Conservation (phyloP, 2,888 invertebrate species). For the Noctua janthe region DNA sequence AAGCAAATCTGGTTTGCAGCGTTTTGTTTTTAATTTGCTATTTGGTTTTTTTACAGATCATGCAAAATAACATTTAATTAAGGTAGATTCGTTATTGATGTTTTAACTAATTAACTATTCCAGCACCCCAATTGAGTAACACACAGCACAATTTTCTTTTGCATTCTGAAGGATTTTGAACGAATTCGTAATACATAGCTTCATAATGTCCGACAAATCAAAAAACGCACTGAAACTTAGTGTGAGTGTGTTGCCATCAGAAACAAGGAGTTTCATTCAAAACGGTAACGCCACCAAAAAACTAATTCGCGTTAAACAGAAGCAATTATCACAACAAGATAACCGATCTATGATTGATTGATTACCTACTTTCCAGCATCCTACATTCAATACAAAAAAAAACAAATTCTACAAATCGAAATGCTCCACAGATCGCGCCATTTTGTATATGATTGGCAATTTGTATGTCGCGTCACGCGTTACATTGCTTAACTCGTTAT, state of each 20-base stretch:
- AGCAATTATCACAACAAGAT: neutral
- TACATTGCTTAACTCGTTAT: constrained; percentile 65
- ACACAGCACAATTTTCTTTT: neutral
- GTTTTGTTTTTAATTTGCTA: neutral
- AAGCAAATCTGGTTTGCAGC: neutral
- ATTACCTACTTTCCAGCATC: constrained; percentile 3
- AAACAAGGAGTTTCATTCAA: neutral
- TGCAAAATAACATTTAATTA: neutral
- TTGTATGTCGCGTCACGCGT: constrained; percentile 57
- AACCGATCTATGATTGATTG: constrained; percentile 24
- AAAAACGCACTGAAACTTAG: neutral
- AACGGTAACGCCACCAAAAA: neutral
- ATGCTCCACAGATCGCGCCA: constrained; percentile 37
- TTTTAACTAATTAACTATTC: neutral
- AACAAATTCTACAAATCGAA: constrained; percentile 29
- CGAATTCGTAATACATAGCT: neutral
- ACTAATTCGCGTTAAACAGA: neutral
- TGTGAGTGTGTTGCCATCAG: neutral
- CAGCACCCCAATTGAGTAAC: neutral
- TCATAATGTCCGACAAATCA: neutral
- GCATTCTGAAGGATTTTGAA: neutral
- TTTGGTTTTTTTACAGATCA: neutral
- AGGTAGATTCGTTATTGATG: neutral
- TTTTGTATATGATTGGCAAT: constrained; percentile 64
- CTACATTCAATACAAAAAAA: constrained; percentile 9